Base-by-base conservation (phyloP, 2,113 vertebrate species). In the Caranx melampygus region DNA sequence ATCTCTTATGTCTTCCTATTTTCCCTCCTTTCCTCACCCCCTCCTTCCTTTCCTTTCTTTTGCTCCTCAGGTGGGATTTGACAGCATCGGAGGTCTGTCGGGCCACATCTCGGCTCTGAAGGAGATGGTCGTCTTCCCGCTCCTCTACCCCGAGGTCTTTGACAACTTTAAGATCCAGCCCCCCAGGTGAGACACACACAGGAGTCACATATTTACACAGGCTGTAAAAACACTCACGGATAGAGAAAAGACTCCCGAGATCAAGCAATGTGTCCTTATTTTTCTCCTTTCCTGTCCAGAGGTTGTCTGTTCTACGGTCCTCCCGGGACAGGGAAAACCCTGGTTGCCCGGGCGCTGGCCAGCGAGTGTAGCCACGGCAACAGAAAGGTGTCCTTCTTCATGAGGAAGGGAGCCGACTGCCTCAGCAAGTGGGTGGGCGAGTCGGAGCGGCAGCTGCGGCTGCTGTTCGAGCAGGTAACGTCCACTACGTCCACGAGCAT, bases 341-440 rank as follows among this genome's bases (percentile, higher is more conserved):
- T 98, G 80, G 95, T 98, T 33, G 97, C 97, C 72, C 93, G 96
- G 79, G 97, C 96, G 0, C 92, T 99, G 89, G 96, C 96, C 71
- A 98, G 96, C 57, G 97, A 99, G 67, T 98, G 96, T 62, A 96
- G 96, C 81, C 95, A 95, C 20, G 95, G 96, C 3, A 95, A 95
- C 69, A 96, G 88, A 59, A 96, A 94, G 92, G 95, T 98, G 16
- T 81, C 97, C 1, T 99, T 99, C 91, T 98, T 97, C 83, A 97
- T 98, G 97, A 96, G 96, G 80, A 98, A 97, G 87, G 97, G 97
- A 42, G 96, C 97, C 0, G 97, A 98, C 77, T 97, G 96, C 79
- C 94, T 98, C 60, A 97, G 96, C 91, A 97, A 98, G 87, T 99
- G 97, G 96, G 96, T 98, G 0, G 97, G 97, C 14, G 97, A 99